phyloP scores from a whole-genome alignment of 2,797 vertebrate genomes.

The Spinus pinus region DNA sequence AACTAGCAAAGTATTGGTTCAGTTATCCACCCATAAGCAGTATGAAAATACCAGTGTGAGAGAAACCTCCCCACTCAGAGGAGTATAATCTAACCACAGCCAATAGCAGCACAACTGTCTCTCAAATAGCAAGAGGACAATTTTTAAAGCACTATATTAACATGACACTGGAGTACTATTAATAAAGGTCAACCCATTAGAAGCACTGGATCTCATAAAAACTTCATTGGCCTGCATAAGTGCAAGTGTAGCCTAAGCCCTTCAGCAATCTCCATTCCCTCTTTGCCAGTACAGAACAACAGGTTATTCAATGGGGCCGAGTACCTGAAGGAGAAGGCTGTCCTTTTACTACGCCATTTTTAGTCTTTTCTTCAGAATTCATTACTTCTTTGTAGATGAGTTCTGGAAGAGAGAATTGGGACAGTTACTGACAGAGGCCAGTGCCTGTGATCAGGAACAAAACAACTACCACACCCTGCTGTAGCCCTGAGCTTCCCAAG shows the following conservation, averaged over 20 bases:
- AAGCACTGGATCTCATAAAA: background rate
- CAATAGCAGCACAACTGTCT: background rate
- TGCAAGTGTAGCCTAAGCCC: background rate
- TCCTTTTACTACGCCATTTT: constrained; percentile 99
- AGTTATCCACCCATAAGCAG: background rate
- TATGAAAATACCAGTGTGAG: background rate
- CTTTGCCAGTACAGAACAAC: background rate
- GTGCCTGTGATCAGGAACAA: background rate
- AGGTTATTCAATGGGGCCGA: constrained; percentile 76
- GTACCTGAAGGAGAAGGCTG: constrained; percentile 99
- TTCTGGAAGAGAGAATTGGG: constrained; percentile 78
- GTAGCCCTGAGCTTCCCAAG: background rate
- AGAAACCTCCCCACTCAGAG: background rate
- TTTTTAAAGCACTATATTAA: background rate
- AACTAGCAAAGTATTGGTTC: background rate
- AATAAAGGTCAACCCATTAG: background rate
- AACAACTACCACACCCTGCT: background rate
- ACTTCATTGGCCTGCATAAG: background rate
- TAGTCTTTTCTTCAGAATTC: constrained; percentile 99
- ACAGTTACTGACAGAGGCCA: background rate
- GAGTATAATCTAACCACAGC: background rate
- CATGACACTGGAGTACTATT: background rate
- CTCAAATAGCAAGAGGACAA: background rate
- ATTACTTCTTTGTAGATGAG: constrained; percentile 99
- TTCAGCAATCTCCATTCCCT: background rate